Conservation (phyloP, 1,140 invertebrate species). For the Procambarus clarkii region DNA sequence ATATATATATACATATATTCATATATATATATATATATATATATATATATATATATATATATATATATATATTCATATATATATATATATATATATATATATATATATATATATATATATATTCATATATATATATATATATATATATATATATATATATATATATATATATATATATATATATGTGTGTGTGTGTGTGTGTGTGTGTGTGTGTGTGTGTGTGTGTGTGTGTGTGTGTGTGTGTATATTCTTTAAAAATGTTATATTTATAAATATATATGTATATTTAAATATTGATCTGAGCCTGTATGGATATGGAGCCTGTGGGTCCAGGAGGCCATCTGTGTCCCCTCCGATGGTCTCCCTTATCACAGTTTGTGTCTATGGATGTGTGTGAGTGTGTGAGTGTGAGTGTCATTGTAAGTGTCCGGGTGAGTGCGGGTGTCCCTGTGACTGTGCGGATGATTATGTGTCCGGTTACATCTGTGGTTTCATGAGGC, state of each 20-base stretch:
- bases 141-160: not conserved
- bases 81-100: conserved; percentile 6
- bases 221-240: not conserved
- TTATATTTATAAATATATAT: too few relatives aligned
- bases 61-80: not conserved
- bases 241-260: not conserved
- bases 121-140: not conserved
- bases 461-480: too few relatives aligned
- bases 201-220: not conserved
- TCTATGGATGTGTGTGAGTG: too few relatives aligned
- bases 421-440: too few relatives aligned
- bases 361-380: too few relatives aligned
- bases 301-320: too few relatives aligned
- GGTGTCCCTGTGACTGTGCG: too few relatives aligned
- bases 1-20: not conserved
- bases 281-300: too few relatives aligned
- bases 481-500: too few relatives aligned
- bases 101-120: not conserved
- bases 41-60: conserved; percentile 2
- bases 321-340: too few relatives aligned
- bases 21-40: not conserved
- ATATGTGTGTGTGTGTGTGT: not conserved
- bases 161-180: not conserved
- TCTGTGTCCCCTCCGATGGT: too few relatives aligned
- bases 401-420: too few relatives aligned